Evolutionary conservation across 2,888 invertebrate genomes (phyloP).

Genomic region (Drosophila barbarae): DNA sequence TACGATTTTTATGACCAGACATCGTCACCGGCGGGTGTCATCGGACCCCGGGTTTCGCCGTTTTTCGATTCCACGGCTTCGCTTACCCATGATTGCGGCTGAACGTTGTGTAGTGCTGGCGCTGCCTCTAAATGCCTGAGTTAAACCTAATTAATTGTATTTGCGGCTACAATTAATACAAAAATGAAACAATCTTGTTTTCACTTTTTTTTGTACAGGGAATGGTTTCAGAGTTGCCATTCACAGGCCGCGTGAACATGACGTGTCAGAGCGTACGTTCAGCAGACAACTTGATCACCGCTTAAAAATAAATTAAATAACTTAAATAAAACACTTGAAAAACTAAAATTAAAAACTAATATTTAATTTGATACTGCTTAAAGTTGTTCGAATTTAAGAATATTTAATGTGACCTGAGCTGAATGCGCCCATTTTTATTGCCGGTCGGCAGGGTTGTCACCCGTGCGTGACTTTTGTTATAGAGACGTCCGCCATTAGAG

Average conservation of each 20-base stretch:
- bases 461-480: constrained; percentile 43
- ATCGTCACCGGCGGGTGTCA: constrained; percentile 29
- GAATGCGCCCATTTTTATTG: constrained; percentile 45
- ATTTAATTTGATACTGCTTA: neutral
- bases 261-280: constrained; percentile 66
- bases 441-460: constrained; percentile 62
- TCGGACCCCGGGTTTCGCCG: neutral
- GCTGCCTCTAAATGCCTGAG: constrained; percentile 67
- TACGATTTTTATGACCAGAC: constrained; percentile 46
- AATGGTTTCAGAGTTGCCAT: constrained; percentile 51
- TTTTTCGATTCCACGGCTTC: neutral
- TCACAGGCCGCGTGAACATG: constrained; percentile 60
- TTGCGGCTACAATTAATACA: constrained; percentile 47
- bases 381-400: neutral
- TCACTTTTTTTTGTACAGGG: constrained; percentile 63
- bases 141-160: constrained; percentile 57
- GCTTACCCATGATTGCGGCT: constrained; percentile 62
- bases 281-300: constrained; percentile 18
- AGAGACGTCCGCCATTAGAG: constrained; percentile 64
- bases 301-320: constrained; percentile 8
- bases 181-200: constrained; percentile 62
- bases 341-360: neutral
- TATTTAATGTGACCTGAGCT: constrained; percentile 9
- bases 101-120: constrained; percentile 47
- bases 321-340: neutral